These are phyloP conservation scores for Dipodomys ordii DNA, from an alignment of 2,113 vertebrate species.

Conservation along the genomic window DNA sequence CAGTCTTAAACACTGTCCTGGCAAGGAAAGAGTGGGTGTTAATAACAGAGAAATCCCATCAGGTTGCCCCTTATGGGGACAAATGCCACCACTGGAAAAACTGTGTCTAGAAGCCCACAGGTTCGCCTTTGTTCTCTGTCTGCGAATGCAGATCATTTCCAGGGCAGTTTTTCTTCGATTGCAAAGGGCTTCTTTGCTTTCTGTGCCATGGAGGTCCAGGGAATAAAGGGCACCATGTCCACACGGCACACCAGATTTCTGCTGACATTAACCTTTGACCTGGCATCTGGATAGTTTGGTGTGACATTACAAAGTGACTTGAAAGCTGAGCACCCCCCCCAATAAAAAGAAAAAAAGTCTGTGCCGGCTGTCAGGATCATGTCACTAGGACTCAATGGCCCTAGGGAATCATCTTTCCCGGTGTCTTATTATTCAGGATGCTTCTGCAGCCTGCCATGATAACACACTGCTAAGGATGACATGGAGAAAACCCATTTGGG, in stretches of 20 bases:
- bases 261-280: conserved; percentile 78
- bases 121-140: background rate
- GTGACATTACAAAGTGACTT: conserved; percentile 60
- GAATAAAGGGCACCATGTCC: conserved; percentile 62
- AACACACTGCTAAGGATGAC: background rate
- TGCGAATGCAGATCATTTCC: background rate
- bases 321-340: conserved; percentile 58
- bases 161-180: conserved; percentile 28
- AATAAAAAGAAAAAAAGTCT: background rate
- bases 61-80: background rate
- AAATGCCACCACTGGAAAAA: background rate
- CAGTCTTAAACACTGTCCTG: conserved; percentile 90
- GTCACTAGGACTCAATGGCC: background rate
- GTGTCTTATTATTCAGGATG: background rate
- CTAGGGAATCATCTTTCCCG: background rate
- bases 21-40: conserved; percentile 49
- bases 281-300: conserved; percentile 66
- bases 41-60: background rate
- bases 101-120: background rate
- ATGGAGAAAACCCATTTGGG: background rate
- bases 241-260: conserved; percentile 63
- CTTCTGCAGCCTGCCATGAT: background rate
- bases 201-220: background rate
- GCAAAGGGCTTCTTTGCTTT: conserved; percentile 41
- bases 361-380: conserved; percentile 16